Base-by-base conservation (phyloP, 2,113 vertebrate species). In the Misgurnus anguillicaudatus region DNA sequence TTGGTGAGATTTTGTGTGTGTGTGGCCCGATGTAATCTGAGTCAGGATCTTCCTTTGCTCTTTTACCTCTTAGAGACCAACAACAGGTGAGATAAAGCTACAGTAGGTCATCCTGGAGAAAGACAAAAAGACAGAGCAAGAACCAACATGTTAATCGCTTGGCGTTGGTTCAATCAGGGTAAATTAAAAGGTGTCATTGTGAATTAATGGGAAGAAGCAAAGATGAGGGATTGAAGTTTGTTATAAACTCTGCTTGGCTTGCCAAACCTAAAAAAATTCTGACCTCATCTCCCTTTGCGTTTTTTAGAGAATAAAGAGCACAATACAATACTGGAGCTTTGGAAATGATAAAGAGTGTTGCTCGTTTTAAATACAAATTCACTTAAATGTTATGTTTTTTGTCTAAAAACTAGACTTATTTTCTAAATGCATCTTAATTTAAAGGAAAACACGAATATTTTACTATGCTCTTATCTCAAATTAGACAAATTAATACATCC, bases 31-130 rank as follows among this genome's bases (percentile, higher is more conserved):
- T 21, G 72, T 84, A 88, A 91, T 90, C 86, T 83, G 86, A 89
- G 85, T 81, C 11, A 51, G 87, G 83, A 88, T 91, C 88, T 79
- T 88, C 80, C 74, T 55, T 72, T 6, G 45, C 66, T 69, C 74
- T 61, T 83, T 86, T 47, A 72, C 85, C 84, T 89, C 85, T 87
- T 83, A 3, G 75, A 86, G 80, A 85, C 87, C 82, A 86, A 87
- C 85, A 73, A 17, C 42, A 55, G 82, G 86, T 80, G 85, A 86
- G 85, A 89, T 87, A 87, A 88, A 82, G 24, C 24, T 31, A 31
- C 24, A 82, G 60, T 78, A 83, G 84, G 84, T 92, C 89, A 91
- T 88, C 90, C 91, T 92, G 89, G 21, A 83, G 21, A 63, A 39
- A 39, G 42, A 80, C 39, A 75, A 14, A 45, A 69, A 55, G 63